These are phyloP conservation scores for Drosophila azteca DNA, from an alignment of 1,140 invertebrate genomes.

Conservation along the genomic window DNA sequence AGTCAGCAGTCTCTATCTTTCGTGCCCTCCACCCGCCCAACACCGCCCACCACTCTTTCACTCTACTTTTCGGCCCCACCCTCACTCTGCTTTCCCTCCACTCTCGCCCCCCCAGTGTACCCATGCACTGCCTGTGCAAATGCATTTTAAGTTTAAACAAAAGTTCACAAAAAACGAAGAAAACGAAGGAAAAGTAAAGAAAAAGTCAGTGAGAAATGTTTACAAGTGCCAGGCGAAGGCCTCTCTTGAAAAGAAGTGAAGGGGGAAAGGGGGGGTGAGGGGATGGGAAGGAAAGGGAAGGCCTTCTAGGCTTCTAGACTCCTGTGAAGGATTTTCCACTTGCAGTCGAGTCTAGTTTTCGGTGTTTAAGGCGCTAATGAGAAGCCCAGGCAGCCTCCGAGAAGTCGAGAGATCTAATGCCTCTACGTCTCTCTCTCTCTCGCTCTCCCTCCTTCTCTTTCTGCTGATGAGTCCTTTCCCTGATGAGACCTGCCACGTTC, in stretches of 20 bases:
- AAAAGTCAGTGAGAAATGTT: no score
- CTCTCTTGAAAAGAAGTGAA: neutral
- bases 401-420: no score
- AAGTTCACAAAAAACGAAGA: conserved; percentile 53
- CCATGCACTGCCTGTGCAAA: neutral
- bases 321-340: no score
- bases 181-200: conserved; percentile 22
- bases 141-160: conserved; percentile 57
- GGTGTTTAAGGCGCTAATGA: conserved; percentile 35
- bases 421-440: neutral
- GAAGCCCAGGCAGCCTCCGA: conserved; percentile 26
- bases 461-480: conserved; percentile 1
- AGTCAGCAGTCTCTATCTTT: neutral
- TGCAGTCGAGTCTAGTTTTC: conserved; percentile 7
- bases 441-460: neutral
- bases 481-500: neutral
- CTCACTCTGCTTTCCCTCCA: no score
- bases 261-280: conserved; percentile 41
- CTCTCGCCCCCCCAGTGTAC: no score
- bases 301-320: conserved; percentile 20
- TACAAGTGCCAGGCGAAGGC: no score
- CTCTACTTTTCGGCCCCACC: neutral
- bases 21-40: neutral
- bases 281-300: no score
- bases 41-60: neutral